A percentile compares a stretch with the other conserved stretches of the same genome.
Evolutionary conservation across 2,113 vertebrate genomes (phyloP).

Genomic region (Anguilla rostrata): DNA sequence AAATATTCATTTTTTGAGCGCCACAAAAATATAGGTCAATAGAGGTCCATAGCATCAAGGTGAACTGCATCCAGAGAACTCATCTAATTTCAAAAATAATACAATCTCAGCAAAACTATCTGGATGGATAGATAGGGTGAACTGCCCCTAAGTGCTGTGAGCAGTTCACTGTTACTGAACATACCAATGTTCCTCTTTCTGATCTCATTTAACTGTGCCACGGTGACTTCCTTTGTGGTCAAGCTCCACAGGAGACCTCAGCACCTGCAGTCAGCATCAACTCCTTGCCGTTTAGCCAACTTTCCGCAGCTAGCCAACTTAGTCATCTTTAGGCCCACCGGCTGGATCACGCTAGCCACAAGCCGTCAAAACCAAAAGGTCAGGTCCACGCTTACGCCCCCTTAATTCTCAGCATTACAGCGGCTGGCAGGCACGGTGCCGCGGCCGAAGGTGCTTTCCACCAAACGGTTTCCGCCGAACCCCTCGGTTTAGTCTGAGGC

Average conservation of each 20-base stretch:
- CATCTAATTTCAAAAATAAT: too few species aligned
- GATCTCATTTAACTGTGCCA: too few species aligned
- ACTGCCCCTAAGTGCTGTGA: background rate
- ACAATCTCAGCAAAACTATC: too few species aligned
- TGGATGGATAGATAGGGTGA: too few species aligned
- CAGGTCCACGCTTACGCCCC: too few species aligned
- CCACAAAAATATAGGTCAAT: too few species aligned
- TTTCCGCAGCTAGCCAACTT: too few species aligned
- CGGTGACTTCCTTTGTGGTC: background rate
- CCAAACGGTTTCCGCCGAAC: background rate
- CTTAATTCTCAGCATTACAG: background rate
- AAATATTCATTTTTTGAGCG: too few species aligned
- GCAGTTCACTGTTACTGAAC: background rate
- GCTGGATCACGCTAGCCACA: background rate
- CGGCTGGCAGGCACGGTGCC: background rate
- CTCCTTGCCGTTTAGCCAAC: background rate
- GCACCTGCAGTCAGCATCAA: background rate
- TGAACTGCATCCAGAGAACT: too few species aligned
- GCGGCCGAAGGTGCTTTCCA: background rate
- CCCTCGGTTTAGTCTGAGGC: background rate
- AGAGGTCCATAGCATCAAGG: too few species aligned
- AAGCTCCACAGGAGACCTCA: background rate
- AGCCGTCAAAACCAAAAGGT: background rate
- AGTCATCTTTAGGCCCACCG: background rate
- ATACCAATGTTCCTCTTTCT: too few species aligned